Evolutionary conservation across 2,113 vertebrate genomes (phyloP).

Genomic region (Pterocles gutturalis): DNA sequence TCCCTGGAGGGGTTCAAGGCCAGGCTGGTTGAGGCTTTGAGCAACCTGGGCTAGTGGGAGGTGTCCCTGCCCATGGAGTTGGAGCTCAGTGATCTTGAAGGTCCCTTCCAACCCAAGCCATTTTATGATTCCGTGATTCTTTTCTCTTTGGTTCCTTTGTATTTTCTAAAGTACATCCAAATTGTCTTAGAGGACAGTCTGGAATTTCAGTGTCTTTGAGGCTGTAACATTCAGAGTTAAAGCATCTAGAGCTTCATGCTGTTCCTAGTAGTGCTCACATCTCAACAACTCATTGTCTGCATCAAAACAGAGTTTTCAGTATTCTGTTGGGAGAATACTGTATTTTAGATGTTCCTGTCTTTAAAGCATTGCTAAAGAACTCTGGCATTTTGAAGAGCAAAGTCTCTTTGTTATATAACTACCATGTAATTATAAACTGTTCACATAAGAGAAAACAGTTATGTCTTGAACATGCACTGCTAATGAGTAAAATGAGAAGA

Average conservation of each 20-base stretch:
- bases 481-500: slow-evolving; percentile 62
- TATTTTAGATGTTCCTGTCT: neutral
- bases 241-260: neutral
- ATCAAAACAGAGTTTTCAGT: neutral
- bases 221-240: neutral
- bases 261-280: neutral
- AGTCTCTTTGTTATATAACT: slow-evolving; percentile 61
- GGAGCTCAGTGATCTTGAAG: no score
- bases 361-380: slow-evolving; percentile 1
- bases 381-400: slow-evolving; percentile 44
- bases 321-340: neutral
- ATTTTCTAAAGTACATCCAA: neutral
- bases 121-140: neutral
- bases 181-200: neutral
- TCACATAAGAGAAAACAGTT: slow-evolving; percentile 53
- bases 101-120: no score
- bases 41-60: no score
- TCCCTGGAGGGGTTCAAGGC: no score
- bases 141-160: neutral
- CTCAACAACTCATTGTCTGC: neutral
- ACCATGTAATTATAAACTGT: slow-evolving; percentile 51
- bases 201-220: neutral
- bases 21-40: no score
- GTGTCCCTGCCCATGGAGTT: no score
- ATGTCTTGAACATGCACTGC: slow-evolving; percentile 9